Base-by-base conservation (phyloP, 2,888 invertebrate genomes). In the Trissolcus japonicus region DNA sequence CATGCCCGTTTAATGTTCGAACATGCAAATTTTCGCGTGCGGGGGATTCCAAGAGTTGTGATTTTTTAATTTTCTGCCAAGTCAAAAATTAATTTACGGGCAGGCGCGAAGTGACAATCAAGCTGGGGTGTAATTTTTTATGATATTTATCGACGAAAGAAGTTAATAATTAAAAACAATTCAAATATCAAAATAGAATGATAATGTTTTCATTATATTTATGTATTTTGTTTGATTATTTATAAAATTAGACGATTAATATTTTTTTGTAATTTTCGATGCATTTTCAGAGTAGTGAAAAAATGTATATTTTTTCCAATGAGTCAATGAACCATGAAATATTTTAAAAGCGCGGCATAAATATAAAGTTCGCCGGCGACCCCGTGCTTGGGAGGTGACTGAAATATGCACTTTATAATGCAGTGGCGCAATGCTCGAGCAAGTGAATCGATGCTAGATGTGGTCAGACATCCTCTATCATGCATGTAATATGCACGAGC, bases 401-500 rank as follows among this genome's bases (percentile, higher is more conserved):
- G 61, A 65, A 74, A 78, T 72, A 75, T 75, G 67, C 57, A 71
- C 71, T 74, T 74, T 66, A 75, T 72, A 72, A 75, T 72, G 53
- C 72, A 63, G 55, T 68, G 46, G 53, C 19, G 59, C 72, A 66
- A 61, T 59, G 71, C 56, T 50, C 65, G 72, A 65, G 63, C 66
- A 79, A 84, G 84, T 83, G 82, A 78, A 80, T 77, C 75, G 73
- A 78, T 76, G 78, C 76, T 72, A 80, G 73, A 73, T 79, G 80
- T 76, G 81, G 81, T 83, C 83, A 79, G 84, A 68, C 73, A 76
- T 76, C 66, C 67, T 77, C 77, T 69, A 79, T 79, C 80, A 79
- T 79, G 81, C 80, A 81, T 83, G 81, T 83, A 85, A 85, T 83
- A 84, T 83, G 80, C 80, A 82, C 79, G 78, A 79, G 69, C 83